phyloP scores from a whole-genome alignment of 2,113 vertebrate species.

The Sinocyclocheilus grahami region DNA sequence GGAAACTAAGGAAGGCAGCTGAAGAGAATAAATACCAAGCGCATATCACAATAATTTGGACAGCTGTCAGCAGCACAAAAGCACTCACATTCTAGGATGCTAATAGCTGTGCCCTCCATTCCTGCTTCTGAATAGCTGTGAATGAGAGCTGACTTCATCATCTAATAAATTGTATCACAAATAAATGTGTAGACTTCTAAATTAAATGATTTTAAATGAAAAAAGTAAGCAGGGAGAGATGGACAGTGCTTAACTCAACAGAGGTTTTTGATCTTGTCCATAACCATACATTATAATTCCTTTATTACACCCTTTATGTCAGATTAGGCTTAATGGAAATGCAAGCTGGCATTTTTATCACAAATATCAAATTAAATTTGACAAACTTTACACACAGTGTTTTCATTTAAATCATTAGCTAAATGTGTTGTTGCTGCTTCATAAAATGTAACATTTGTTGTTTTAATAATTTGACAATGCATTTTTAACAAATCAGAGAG shows the following conservation, averaged over 20 bases:
- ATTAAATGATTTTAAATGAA: not conserved
- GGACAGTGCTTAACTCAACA: not conserved
- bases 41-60: slow-evolving; percentile 68
- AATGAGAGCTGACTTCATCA: not conserved
- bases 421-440: not conserved
- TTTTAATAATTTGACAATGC: not conserved
- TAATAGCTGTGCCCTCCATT: slow-evolving; percentile 77
- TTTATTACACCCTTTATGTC: not conserved
- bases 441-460: not conserved
- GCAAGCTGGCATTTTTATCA: not conserved
- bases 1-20: slow-evolving; percentile 65
- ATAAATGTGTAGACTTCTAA: not conserved
- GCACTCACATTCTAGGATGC: slow-evolving; percentile 71
- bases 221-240: not conserved
- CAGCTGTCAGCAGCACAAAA: slow-evolving; percentile 77
- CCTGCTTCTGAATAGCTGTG: slow-evolving; percentile 45
- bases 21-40: slow-evolving; percentile 71
- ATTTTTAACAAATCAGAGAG: not conserved
- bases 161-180: not conserved
- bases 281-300: not conserved
- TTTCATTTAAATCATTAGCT: not conserved
- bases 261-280: not conserved
- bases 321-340: not conserved
- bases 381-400: not conserved
- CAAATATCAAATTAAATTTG: not conserved